Evolutionary conservation across 1,140 invertebrate species (phyloP), one percentile per base, ranked within the genome.

Genomic region (Oscheius sp.): DNA sequence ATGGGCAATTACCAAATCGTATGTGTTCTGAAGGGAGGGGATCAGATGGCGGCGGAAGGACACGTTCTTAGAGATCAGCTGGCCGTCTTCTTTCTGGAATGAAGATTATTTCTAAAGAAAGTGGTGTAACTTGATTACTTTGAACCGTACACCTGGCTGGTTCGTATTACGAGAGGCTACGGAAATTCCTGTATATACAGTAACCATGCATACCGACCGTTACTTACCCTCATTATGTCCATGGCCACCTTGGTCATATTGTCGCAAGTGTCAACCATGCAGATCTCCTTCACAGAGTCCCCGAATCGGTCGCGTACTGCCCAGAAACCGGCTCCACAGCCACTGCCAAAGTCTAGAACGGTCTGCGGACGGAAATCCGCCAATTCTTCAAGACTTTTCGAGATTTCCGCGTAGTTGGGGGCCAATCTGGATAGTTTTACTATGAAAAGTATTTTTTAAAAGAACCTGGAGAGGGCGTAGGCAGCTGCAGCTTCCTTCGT

Each of bases 381-480:
- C 55, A 68, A 59, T 59, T 68, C 67, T 42, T 68, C 67, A 1
- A 68, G 36, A 42, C 4, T 2, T 36, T 55, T 45, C 0, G 67
- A 23, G 28, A 68, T 68, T 61, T 68, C 67, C 13, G 67, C 55
- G 23, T 68, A 68, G 31, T 68, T 68, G 4, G 49, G 49, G 13
- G 49, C 35, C 13, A 68, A 15, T 42, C 67, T 55, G 38, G 28
- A 55, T 20, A 23, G 15, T 15, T 20, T 13, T 7, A 23, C 49
- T 4, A 55, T 55, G 23, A 55, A 13, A 23, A 23, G 28, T 55
- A 13, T 23, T 7, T 55, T 23, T 55, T 20, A 20, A 7, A 55
- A 7, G 7, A 20, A 55, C 49, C 49, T 32, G 4, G 67, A 49
- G 10, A 68, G 28, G 20, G 67, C 52, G 45, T 68, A 68, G 15